A percentile compares a stretch with the other conserved stretches of the same genome.
Evolutionary conservation across 2,797 vertebrate genomes (phyloP).

Genomic region (Heterohyrax brucei): DNA sequence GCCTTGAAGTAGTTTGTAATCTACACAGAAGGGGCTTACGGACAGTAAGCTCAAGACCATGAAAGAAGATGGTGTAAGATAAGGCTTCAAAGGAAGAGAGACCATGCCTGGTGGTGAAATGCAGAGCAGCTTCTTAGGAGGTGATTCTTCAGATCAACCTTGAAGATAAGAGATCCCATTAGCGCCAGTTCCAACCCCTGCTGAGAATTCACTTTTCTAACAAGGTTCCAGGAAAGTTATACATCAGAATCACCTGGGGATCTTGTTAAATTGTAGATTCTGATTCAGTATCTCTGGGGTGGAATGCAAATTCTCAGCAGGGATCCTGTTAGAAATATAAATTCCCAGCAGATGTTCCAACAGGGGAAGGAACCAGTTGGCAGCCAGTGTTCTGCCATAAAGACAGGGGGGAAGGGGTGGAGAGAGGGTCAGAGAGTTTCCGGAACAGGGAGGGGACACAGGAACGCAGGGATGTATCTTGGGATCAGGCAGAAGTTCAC

Average conservation of each 20-base stretch:
- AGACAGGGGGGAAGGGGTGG: neutral
- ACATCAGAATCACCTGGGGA: no score
- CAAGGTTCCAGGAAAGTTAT: no score
- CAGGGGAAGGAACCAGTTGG: no score
- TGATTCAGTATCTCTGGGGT: no score
- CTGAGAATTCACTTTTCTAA: no score
- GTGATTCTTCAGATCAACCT: slow-evolving; percentile 4
- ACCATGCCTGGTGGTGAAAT: neutral
- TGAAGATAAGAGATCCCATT: slow-evolving; percentile 21
- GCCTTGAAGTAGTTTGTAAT: neutral
- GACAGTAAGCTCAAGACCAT: neutral
- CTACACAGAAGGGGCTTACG: neutral
- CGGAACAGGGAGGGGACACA: neutral
- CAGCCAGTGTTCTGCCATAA: neutral
- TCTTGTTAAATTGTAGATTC: no score
- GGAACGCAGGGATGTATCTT: neutral
- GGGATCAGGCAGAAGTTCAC: neutral
- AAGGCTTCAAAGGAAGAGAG: slow-evolving; percentile 59
- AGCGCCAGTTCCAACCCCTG: no score
- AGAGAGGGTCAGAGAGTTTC: neutral
- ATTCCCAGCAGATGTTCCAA: no score
- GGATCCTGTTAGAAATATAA: no score
- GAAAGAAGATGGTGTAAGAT: slow-evolving; percentile 62
- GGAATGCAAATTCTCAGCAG: no score
- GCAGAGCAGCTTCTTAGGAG: neutral